Base-by-base conservation (phyloP, 2,113 vertebrate genomes). In the Dicerorhinus sumatrensis region DNA sequence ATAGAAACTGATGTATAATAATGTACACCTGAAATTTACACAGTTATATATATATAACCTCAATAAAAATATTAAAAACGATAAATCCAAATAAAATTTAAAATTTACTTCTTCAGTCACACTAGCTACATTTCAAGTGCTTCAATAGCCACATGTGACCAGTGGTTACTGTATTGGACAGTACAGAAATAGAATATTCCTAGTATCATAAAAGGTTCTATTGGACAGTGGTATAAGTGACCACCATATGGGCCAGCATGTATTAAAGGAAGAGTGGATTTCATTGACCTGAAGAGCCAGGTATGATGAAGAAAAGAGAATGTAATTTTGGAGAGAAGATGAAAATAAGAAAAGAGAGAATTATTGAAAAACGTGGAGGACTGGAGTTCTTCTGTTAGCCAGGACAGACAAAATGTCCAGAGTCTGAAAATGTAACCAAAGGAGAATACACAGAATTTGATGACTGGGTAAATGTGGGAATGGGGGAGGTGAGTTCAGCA, bases 401-500 rank as follows among this genome's bases (percentile, higher is more conserved):
- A 13, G 33, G n/a, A 27, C 36, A 46, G 65, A 93, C n/a, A 67
- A 63, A 31, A 62, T 21, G 14, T 46, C 1, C 1, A 1, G 31
- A 60, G 29, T 51, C 39, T 23, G 48, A 62, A 89, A 33, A 27
- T 25, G 11, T 14, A 73, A 17, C 9, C 5, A 8, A 17, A 70
- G 12, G 63, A 54, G 31, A 42, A 9, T 3, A 46, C 17, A 20
- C 3, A 17, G 72, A 88, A 56, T n/a, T n/a, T 13, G 8, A 46
- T 7, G 9, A 13, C 9, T 3, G 16, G 4, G 21, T n/a, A 31
- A 42, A 2, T 69, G 10, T 58, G 67, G 1, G 6, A 2, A 0
- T 1, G 4, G 6, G 10, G 72, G 27, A 5, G 33, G 21, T 1
- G 17, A 16, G 2, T 13, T 7, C 17, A 13, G 16, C 1, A 6